Base-by-base conservation (phyloP, 2,888 invertebrate genomes). In the Hydraecia micacea region DNA sequence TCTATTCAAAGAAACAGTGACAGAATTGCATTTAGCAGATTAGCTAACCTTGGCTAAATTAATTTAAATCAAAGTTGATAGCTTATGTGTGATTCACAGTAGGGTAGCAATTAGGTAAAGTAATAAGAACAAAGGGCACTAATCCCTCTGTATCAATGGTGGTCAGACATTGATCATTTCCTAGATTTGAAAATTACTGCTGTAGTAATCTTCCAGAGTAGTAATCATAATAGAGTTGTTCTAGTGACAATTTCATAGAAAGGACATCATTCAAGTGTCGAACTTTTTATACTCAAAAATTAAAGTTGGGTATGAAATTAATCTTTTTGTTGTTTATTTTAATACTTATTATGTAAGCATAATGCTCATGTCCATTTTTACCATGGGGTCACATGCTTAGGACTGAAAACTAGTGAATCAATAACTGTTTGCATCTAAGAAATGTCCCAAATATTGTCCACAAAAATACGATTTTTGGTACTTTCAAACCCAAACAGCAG, bases 101-200 rank as follows among this genome's bases (percentile, higher is more conserved):
- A 42, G 42, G 18, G 25, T 42, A 68, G n/a, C 6, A 60, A 28
- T 66, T 28, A 32, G 4, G 8, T 25, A 18, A 32, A 52, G 2
- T 69, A 32, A 52, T 62, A 32, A 78, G 28, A 60, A 60, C 4
- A n/a, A 79, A 39, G n/a, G 39, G 32, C 18, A 39, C 36, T 32
- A 75, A 46, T 42, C 42, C 21, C 63, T 32, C 52, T 32, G 32
- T 25, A 42, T 25, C 18, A 52, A 11, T 32, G 1, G 6, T 52
- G 21, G 28, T 32, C 13, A 49, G 2, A 72, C 21, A 36, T 49
- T 11, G 9, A 28, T 71, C 4, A 25, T 25, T 73, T 69, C 18
- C n/a, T 42, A 25, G 7, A 21, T 74, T 75, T 75, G 9, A 60
- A 58, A 58, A 28, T 39, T 4, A 15, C 32, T 74, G 6, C 60